Base-by-base conservation (phyloP, 2,113 vertebrate species). In the Mormyrus lacerda region DNA sequence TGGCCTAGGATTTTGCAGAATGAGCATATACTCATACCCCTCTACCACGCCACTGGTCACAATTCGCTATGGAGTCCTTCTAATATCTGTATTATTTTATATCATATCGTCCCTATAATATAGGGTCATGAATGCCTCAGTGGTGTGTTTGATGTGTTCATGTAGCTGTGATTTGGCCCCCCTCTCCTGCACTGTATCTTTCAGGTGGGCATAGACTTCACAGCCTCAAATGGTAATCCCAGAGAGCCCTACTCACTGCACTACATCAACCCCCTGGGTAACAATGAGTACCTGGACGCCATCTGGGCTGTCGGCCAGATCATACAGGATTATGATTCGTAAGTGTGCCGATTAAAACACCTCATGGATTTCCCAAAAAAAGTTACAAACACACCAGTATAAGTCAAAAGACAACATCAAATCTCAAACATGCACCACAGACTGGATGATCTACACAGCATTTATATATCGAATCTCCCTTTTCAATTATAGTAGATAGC, bases 241-340 rank as follows among this genome's bases (percentile, higher is more conserved):
- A 94, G 97, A 0, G 98, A 99, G 89, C 96, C 98, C 2, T 97
- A 97, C 17, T 99, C 98, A 86, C 95, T 99, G 92, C 98, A 99
- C 94, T 97, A 98, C 90, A 99, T 99, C 94, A 99, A 97, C 95
- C 98, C 98, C 11, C 91, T 98, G 95, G 98, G 98, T 87, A 98
- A 97, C 92, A 99, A 99, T 0, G 98, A 99, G 91, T 99, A 99
- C 91, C 92, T 99, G 39, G 96, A 98, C 0, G 98, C 98, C 42
- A 97, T 99, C 91, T 98, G 98, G 96, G 98, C 98, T 0, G 98
- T 99, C 0, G 98, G 98, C 21, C 98, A 99, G 94, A 99, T 99
- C 94, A 99, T 99, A 92, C 98, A 99, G 94, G 98, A 99, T 95
- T 99, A 99, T 0, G 98, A 99, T 94, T 97, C 97, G 98, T 99